Evolutionary conservation across 2,797 vertebrate species (phyloP).

Genomic region (Cottoperca gobio): DNA sequence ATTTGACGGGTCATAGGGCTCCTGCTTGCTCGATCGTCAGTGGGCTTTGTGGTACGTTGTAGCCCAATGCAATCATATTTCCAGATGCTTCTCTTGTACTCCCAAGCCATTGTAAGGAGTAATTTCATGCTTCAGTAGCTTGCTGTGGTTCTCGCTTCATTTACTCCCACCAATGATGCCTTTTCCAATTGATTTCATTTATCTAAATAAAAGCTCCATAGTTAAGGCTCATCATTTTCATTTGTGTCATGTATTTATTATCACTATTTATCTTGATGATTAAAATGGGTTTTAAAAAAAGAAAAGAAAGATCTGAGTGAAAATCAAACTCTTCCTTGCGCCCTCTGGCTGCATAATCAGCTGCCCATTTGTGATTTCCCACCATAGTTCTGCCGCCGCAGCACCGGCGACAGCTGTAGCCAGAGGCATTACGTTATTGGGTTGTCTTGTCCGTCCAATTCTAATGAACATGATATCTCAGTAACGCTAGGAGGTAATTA

Average conservation of each 20-base stretch:
- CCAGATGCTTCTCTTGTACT: constrained; percentile 53
- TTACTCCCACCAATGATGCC: constrained; percentile 42
- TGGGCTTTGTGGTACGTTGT: constrained; percentile 16
- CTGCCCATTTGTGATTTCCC: neutral
- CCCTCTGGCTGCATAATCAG: neutral
- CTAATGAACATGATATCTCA: too few species aligned
- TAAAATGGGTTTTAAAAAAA: neutral
- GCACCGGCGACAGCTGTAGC: too few species aligned
- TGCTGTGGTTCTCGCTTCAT: constrained; percentile 54
- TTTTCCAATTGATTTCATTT: constrained; percentile 55
- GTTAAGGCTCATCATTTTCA: constrained; percentile 14
- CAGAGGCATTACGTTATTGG: too few species aligned
- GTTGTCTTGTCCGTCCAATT: too few species aligned
- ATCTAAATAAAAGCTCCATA: constrained; percentile 39
- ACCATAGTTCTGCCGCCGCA: neutral
- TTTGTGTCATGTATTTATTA: neutral
- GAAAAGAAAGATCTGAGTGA: neutral
- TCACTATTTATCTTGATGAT: constrained; percentile 9
- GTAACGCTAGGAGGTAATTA: too few species aligned
- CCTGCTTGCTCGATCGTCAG: constrained; percentile 38
- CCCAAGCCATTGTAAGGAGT: constrained; percentile 45
- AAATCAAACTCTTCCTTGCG: neutral
- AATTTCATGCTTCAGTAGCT: constrained; percentile 62
- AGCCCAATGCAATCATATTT: constrained; percentile 40
- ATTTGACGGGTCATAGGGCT: constrained; percentile 51